Evolutionary conservation across 2,797 vertebrate species (phyloP).

Genomic region (Squalus acanthias): DNA sequence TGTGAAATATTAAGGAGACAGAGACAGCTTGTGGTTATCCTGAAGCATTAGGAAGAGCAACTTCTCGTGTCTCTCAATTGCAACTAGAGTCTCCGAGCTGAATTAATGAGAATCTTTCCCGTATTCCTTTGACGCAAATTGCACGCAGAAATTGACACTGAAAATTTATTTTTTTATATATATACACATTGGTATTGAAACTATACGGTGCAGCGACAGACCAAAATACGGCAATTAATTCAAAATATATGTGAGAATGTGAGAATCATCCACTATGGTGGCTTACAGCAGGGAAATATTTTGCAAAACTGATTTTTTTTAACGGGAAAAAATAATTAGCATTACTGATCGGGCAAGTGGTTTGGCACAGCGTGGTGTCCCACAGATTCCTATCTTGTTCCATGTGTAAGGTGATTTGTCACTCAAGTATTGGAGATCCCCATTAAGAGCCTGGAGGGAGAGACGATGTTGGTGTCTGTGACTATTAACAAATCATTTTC

Average conservation of each 20-base stretch:
- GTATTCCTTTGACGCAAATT: not conserved
- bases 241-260: not conserved
- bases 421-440: not conserved
- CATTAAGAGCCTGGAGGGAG: not conserved
- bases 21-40: slow-evolving; percentile 33
- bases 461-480: not conserved
- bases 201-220: not conserved
- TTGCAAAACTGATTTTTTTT: too few species aligned
- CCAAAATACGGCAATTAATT: not conserved
- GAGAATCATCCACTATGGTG: not conserved
- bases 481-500: not conserved
- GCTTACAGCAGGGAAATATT: not conserved
- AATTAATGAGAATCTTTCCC: slow-evolving; percentile 25
- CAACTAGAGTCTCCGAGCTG: not conserved
- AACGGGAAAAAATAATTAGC: not conserved
- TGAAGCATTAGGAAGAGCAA: slow-evolving; percentile 15
- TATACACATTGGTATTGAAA: not conserved
- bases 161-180: not conserved
- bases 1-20: slow-evolving; percentile 37
- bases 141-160: not conserved
- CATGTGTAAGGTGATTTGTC: not conserved
- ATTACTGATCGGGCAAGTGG: not conserved
- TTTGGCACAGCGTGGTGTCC: not conserved
- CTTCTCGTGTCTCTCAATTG: not conserved
- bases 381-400: not conserved